Base-by-base conservation (phyloP, 2,888 invertebrate genomes). In the Pandemis cinnamomeana region DNA sequence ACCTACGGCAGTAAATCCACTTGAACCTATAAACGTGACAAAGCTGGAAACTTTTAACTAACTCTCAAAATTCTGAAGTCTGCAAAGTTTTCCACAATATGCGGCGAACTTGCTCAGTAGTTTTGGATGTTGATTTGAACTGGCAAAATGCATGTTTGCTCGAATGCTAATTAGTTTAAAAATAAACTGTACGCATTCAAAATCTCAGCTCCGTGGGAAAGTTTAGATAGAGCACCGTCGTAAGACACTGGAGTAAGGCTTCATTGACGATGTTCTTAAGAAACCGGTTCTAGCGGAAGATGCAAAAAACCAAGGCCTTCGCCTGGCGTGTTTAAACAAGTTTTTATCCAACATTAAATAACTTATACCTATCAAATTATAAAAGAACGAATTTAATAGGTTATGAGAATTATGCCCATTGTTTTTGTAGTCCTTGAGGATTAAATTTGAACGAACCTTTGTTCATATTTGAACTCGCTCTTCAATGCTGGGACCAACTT, bases 271-370 rank as follows among this genome's bases (percentile, higher is more conserved):
- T 70, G 75, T 36, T 77, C 71, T 67, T 75, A 77, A 77, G 77
- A 76, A 87, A 90, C 90, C 80, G 85, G 91, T 91, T 87, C 80
- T 73, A 75, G 71, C 86, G 87, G 90, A 88, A 86, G 85, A 84
- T 82, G 86, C 86, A 84, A 87, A 89, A 88, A 85, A 81, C 74
- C 74, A 63, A 76, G 78, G 78, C 77, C 74, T 78, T 71, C 58
- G 74, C 67, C 58, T 67, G 68, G 72, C 80, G 75, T 62, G 80
- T 77, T 77, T 58, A 75, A 76, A 78, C 81, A 72, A 79, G 82
- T 75, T 80, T 78, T 74, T 74, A 62, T 62, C 51, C 62, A 8
- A 69, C 70, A n/a, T 42, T 58, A 70, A 70, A 48, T 51, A 62
- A 70, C 69, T 60, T 51, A n/a, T 69, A 62, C 60, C 66, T 67